Evolutionary conservation across 2,797 vertebrate species (phyloP).

Genomic region (Tenualosa thibaudeaui): DNA sequence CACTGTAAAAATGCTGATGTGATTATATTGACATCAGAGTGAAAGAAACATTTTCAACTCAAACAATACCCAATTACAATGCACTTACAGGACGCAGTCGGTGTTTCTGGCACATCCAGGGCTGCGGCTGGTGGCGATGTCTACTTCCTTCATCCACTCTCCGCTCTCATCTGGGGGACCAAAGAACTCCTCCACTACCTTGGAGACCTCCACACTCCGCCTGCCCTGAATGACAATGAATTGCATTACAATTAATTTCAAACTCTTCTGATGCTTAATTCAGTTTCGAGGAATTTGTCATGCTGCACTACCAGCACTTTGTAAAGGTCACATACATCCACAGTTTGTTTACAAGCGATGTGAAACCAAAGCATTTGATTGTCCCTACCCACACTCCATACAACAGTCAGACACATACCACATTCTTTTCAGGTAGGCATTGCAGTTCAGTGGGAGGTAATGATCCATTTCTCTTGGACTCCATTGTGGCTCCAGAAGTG

Average conservation of each 20-base stretch:
- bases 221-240: slow-evolving; percentile 20
- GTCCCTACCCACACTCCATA: background rate
- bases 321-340: background rate
- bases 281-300: background rate
- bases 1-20: background rate
- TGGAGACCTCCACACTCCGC: slow-evolving; percentile 22
- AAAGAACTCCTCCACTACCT: slow-evolving; percentile 17
- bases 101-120: background rate
- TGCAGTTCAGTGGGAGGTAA: background rate
- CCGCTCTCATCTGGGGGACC: background rate
- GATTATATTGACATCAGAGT: background rate
- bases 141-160: background rate
- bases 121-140: background rate
- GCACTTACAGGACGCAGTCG: background rate
- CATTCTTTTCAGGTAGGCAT: slow-evolving; percentile 20
- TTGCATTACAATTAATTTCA: background rate
- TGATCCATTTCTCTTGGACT: slow-evolving; percentile 15
- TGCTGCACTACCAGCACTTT: background rate
- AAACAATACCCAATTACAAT: background rate
- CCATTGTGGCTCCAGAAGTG: background rate
- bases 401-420: slow-evolving; percentile 14
- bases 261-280: background rate
- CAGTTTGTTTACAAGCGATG: background rate
- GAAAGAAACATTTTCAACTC: background rate
- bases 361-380: background rate